Evolutionary conservation across 2,113 vertebrate species (phyloP), one percentile per base, ranked within the genome.

Genomic region (Ctenodactylus gundi): DNA sequence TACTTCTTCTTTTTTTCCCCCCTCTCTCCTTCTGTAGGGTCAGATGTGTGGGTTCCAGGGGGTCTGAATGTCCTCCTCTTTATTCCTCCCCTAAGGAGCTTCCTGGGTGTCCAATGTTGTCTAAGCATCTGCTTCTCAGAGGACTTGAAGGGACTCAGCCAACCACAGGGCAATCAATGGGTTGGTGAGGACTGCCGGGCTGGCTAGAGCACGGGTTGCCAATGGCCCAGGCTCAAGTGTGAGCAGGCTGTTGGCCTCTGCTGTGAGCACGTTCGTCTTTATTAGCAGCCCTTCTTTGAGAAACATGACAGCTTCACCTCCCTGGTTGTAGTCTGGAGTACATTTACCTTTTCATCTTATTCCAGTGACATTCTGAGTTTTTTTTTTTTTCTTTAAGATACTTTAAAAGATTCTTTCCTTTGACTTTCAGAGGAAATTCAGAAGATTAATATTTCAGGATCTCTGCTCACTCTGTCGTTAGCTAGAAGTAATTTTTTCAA

Each of bases 401-500:
- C 41, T 68, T 73, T 44, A 62, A 90, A 84, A 76, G 72, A 67
- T 62, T 39, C 2, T 53, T 91, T 85, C 36, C 44, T 84, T 72
- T 23, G 14, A 62, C 65, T 53, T 85, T 85, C 60, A 51, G 34
- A 81, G n/a, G 64, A 25, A 87, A 94, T 72, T 90, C 27, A 36
- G 89, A 70, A 36, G 67, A 93, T 89, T 68, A 68, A 64, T 89
- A 80, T 91, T 88, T 93, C 83, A 96, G 75, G 67, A 34, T 73
- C 39, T 93, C 51, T 27, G 4, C n/a, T 88, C n/a, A 29, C 8
- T 72, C 20, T 86, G 46, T 39, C 39, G 20, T 89, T 75, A 83
- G 57, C 39, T 58, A 51, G 29, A 34, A 75, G 41, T 25, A 27
- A 57, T 76, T 36, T 58, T 70, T 94, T 29, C n/a, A 80, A 51